Evolutionary conservation across 2,797 vertebrate species (phyloP), one percentile per base, ranked within the genome.

Genomic region (Falco columbarius): DNA sequence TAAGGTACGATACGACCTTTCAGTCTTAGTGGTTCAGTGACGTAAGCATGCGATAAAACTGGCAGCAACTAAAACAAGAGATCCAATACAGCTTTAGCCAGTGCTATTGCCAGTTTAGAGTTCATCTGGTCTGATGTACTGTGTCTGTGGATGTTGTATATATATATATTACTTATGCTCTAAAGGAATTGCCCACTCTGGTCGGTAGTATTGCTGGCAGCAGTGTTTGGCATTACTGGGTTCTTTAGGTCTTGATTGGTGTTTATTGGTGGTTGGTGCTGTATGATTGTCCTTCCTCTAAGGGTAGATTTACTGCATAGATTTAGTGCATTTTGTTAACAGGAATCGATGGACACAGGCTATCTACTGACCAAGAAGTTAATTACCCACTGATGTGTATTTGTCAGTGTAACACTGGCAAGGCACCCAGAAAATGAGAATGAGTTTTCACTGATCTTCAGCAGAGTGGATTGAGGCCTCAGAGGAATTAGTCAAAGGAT

Each of bases 1-100:
- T 98, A 52, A 97, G 85, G 47, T 98, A 98, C 1, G 91, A 98
- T 66, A 14, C 95, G 9, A 30, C 6, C 10, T 97, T 98, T 81
- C 75, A 91, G 30, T 9, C 51, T 59, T 97, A 96, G 5, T 49
- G 32, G 47, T 38, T 58, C n/a, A 32, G n/a, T 27, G 26, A 88
- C 36, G 12, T 32, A 23, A 38, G 3, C 30, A 34, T 19, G 6
- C 1, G 3, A 26, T 42, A 80, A n/a, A 51, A 52, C 55, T 49
- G 81, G 59, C 52, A 91, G 36, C 58, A 90, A 47, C n/a, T 32
- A 65, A 76, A 86, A 30, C 2, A 12, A 83, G 30, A 59, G 34
- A 51, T 67, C 17, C 1, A 3, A 49, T 22, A 26, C 1, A 7
- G 26, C 23, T 91, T 83, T 81, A 82, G 42, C 66, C 26, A 82